These are phyloP conservation scores for Paratrypauchen microcephalus DNA, from an alignment of 2,797 vertebrate genomes.

Conservation along the genomic window DNA sequence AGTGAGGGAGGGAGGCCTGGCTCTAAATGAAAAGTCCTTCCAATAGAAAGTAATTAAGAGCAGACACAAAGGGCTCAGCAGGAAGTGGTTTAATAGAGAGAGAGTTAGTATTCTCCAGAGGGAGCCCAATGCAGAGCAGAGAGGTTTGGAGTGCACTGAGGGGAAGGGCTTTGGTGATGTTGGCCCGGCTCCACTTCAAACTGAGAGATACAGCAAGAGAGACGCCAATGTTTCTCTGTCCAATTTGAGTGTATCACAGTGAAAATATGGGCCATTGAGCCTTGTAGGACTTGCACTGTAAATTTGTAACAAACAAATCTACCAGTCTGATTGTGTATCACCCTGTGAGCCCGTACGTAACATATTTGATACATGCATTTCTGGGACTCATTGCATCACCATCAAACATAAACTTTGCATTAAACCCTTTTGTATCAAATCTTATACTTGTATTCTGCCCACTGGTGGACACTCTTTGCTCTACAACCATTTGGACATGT, in stretches of 20 bases:
- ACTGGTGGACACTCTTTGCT: no score
- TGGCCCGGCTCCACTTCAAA: constrained; percentile 42
- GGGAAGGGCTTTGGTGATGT: constrained; percentile 23
- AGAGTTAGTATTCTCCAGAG: constrained; percentile 65
- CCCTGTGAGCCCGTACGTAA: no score
- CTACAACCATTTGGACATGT: no score
- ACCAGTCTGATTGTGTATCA: no score
- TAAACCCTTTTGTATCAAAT: no score
- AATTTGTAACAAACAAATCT: no score
- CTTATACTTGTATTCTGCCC: no score
- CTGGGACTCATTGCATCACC: no score
- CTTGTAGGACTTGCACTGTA: no score
- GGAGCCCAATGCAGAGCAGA: constrained; percentile 33
- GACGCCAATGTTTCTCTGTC: constrained; percentile 24
- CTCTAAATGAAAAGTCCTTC: constrained; percentile 68
- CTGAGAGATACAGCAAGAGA: not conserved
- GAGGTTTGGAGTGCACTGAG: constrained; percentile 37
- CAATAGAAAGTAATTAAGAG: constrained; percentile 74
- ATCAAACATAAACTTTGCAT: no score
- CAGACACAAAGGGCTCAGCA: constrained; percentile 77
- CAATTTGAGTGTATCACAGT: not conserved
- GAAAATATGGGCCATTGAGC: not conserved
- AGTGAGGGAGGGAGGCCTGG: constrained; percentile 44
- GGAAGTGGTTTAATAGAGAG: constrained; percentile 69
- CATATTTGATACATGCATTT: no score